A percentile compares a stretch with the other conserved stretches of the same genome.
phyloP scores from a whole-genome alignment of 2,797 vertebrate species.

The Sebastes trivittatus region DNA sequence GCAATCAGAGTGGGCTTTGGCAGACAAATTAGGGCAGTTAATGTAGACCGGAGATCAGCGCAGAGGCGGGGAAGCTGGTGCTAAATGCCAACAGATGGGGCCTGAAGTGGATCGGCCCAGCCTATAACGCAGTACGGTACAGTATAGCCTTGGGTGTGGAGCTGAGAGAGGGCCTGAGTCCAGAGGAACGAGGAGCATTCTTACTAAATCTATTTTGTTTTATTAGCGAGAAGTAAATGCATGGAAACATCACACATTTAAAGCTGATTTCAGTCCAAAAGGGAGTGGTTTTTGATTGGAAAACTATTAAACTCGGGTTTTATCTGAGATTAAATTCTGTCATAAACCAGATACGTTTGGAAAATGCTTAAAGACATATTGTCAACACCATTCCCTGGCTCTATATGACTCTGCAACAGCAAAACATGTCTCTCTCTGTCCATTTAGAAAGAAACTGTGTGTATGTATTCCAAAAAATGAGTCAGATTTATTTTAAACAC shows the following conservation, averaged over 20 bases:
- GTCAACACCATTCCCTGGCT: slow-evolving; percentile 17
- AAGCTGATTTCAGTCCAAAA: not conserved
- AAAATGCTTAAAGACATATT: slow-evolving; percentile 1
- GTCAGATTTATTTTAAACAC: slow-evolving; percentile 52
- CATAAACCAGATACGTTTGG: not conserved
- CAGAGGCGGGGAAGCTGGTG: slow-evolving; percentile 75
- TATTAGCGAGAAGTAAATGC: slow-evolving; percentile 3
- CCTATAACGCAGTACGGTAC: slow-evolving; percentile 33
- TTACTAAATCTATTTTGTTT: slow-evolving; percentile 19
- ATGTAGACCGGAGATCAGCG: slow-evolving; percentile 79
- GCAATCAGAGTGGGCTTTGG: slow-evolving; percentile 80
- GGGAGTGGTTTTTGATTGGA: not conserved
- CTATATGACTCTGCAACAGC: not conserved
- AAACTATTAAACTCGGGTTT: not conserved
- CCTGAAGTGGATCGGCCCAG: slow-evolving; percentile 48
- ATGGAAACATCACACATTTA: not conserved
- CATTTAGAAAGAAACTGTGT: slow-evolving; percentile 18
- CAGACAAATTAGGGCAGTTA: slow-evolving; percentile 85
- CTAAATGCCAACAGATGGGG: slow-evolving; percentile 83
- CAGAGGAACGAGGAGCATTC: slow-evolving; percentile 40
- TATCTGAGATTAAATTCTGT: slow-evolving; percentile 23
- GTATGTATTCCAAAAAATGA: slow-evolving; percentile 43
- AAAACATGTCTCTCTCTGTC: slow-evolving; percentile 19
- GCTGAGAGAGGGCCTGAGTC: slow-evolving; percentile 34
- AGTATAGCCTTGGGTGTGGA: slow-evolving; percentile 48